These are phyloP conservation scores for Sphaerophoria taeniata DNA, from an alignment of 2,888 invertebrate genomes.

Conservation along the genomic window DNA sequence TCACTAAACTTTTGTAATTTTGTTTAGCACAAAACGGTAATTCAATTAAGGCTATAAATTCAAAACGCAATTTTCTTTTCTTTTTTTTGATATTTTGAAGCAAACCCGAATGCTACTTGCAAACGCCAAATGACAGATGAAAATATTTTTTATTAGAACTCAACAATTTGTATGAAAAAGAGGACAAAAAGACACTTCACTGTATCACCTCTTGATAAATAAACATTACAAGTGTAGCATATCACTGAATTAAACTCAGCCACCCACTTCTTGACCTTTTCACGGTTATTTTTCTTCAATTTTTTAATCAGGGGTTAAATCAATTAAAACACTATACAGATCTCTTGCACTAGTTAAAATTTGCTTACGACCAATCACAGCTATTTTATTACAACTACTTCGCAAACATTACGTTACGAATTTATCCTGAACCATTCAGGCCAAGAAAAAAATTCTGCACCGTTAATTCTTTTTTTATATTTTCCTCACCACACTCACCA, in stretches of 20 bases:
- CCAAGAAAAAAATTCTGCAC: conserved; percentile 22
- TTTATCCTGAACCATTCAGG: conserved; percentile 33
- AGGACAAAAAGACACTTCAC: neutral
- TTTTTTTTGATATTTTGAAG: conserved; percentile 12
- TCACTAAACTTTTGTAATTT: conserved; percentile 17
- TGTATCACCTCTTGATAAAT: neutral
- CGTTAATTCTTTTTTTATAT: conserved; percentile 54
- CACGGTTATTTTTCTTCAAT: neutral
- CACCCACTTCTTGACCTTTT: conserved; percentile 29
- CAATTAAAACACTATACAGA: neutral
- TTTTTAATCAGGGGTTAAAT: neutral
- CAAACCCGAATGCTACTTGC: conserved; percentile 2
- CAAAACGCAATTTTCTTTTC: conserved; percentile 37
- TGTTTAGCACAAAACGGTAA: conserved; percentile 22
- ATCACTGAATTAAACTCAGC: conserved; percentile 16
- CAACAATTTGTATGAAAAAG: no score
- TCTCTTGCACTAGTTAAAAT: no score
- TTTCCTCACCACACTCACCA: conserved; percentile 65
- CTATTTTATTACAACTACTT: neutral
- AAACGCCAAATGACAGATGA: conserved; percentile 24
- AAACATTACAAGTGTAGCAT: neutral
- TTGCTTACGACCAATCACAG: no score
- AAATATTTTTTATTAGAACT: no score
- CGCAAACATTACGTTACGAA: conserved; percentile 22
- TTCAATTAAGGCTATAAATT: conserved; percentile 57